Base-by-base conservation (phyloP, 2,888 invertebrate species). In the Caenorhabditis drosophilae region DNA sequence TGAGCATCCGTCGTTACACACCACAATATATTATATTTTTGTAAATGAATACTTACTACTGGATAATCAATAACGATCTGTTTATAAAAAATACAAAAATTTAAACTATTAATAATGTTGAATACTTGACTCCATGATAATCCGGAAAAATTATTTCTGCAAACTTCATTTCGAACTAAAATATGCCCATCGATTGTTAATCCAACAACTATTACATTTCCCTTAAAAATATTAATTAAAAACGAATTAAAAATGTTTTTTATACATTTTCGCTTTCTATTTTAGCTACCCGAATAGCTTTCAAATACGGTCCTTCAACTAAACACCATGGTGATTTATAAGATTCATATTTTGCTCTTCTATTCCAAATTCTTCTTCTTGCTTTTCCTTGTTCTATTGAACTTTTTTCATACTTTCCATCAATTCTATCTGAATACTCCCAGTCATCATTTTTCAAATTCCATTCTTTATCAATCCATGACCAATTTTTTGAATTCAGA, bases 301-400 rank as follows among this genome's bases (percentile, higher is more conserved):
- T 34, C 12, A 64, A 38, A 0, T 31, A n/a, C 9, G 70, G 69
- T 16, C 48, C 54, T 16, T 70, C 67, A 7, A 73, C 66, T 11
- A 44, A 44, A 18, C 48, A 59, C 69, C 69, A 73, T 1, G 70
- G 64, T 2, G 57, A 55, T 35, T 54, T 53, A 11, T 38, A 54
- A 9, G 20, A 35, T 22, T 54, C 51, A 41, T 42, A 69, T 9
- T 44, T 52, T 15, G 73, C 73, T 18, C 45, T 49, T 3, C 73
- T 40, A 7, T 15, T 49, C 64, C 70, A 63, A 6, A 47, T 34
- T 38, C 73, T 49, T 27, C 64, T 31, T 4, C 73, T 34, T 22
- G 26, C 53, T 35, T 51, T 67, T 25, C 60, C 67, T 20, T 61
- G 36, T 15, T 34, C 51, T 12, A 20, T 48, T 2, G 46, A 44